These are phyloP conservation scores for Melolontha melolontha DNA, from an alignment of 2,888 invertebrate genomes.

Conservation along the genomic window DNA sequence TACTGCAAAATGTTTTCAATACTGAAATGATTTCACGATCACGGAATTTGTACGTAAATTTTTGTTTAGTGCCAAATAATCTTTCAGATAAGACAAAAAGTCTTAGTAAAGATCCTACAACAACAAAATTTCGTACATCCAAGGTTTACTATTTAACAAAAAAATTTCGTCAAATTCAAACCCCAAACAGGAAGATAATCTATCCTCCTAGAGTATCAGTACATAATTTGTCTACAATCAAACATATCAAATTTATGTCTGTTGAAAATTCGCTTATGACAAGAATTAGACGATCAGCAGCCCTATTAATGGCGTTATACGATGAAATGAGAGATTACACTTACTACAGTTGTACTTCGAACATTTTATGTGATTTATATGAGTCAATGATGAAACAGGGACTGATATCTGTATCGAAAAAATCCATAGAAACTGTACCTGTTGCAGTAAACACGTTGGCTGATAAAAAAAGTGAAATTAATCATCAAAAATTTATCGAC, in stretches of 20 bases:
- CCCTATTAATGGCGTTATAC: conserved; percentile 40
- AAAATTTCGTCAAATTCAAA: not conserved
- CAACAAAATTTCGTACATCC: conserved; percentile 17
- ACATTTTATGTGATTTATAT: conserved; percentile 39
- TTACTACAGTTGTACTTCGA: conserved; percentile 41
- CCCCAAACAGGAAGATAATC: not conserved
- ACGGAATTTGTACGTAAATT: conserved; percentile 33
- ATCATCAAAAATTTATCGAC: not conserved
- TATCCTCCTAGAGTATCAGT: conserved; percentile 37
- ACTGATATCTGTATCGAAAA: conserved; percentile 14
- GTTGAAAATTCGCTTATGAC: conserved; percentile 33
- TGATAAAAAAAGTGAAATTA: not conserved
- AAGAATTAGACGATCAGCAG: conserved; percentile 39
- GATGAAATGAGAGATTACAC: conserved; percentile 44
- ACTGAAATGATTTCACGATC: not conserved
- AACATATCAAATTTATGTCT: conserved; percentile 15
- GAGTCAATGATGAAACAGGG: conserved; percentile 40
- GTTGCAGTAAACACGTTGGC: not conserved
- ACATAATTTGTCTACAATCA: conserved; percentile 34
- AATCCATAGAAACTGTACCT: conserved; percentile 6
- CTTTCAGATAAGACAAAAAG: conserved; percentile 16
- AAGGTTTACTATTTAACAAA: conserved; percentile 20
- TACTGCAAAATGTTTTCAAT: conserved; percentile 27
- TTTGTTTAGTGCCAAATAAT: conserved; percentile 34
- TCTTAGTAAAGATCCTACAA: not conserved